These are phyloP conservation scores for Miniopterus natalensis DNA, from an alignment of 2,113 vertebrate genomes.

Conservation along the genomic window DNA sequence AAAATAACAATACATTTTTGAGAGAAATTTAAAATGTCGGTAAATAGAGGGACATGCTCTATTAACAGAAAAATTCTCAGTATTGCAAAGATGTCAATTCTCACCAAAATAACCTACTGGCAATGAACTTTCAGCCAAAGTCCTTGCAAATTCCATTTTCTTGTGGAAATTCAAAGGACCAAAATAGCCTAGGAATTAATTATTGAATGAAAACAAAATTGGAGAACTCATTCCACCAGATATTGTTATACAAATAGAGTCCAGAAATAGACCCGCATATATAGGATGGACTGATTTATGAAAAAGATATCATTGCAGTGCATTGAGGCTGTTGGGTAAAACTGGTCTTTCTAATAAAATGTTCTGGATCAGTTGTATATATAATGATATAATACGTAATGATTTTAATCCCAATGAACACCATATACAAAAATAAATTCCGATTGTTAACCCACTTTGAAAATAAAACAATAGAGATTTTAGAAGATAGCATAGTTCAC, in stretches of 20 bases:
- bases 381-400: background rate
- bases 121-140: background rate
- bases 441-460: background rate
- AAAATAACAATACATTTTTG: background rate
- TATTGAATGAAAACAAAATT: background rate
- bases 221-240: background rate
- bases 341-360: background rate
- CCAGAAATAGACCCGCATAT: background rate
- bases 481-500: background rate
- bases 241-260: background rate
- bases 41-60: background rate
- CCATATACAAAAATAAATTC: conserved; percentile 31
- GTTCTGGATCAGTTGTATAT: background rate
- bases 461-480: background rate
- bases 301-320: background rate
- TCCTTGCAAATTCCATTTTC: background rate
- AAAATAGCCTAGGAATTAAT: background rate
- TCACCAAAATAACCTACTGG: background rate
- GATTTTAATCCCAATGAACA: background rate
- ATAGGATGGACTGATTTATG: background rate
- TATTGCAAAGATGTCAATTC: background rate
- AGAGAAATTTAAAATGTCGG: background rate
- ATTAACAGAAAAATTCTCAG: background rate
- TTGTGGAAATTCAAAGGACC: background rate
- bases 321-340: background rate